Evolutionary conservation across 2,797 vertebrate genomes (phyloP).

Genomic region (Lithobates sylvaticus): DNA sequence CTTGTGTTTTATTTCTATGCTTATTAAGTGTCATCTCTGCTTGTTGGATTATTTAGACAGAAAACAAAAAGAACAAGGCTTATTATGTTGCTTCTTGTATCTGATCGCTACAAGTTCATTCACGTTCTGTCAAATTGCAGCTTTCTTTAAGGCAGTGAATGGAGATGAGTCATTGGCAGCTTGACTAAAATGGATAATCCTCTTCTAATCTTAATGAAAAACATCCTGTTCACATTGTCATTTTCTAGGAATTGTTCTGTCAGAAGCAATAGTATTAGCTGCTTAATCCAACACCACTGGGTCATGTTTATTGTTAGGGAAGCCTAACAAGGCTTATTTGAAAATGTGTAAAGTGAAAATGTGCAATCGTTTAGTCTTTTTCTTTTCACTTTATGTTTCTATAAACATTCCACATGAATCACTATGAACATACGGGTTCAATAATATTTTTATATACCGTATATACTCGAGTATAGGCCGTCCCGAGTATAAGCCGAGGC

Average conservation of each 20-base stretch:
- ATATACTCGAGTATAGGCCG: no score
- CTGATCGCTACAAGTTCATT: slow-evolving; percentile 58
- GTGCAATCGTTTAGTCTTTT: not conserved
- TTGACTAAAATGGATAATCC: slow-evolving; percentile 66
- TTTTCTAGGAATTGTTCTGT: slow-evolving; percentile 67
- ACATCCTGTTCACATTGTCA: slow-evolving; percentile 67
- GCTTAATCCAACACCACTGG: slow-evolving; percentile 63
- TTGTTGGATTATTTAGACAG: not conserved
- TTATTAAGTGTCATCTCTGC: not conserved
- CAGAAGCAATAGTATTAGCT: slow-evolving; percentile 65
- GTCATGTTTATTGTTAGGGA: slow-evolving; percentile 59
- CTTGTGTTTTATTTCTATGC: not conserved
- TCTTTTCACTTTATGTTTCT: not conserved
- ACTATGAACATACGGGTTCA: no score
- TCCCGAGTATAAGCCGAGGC: no score
- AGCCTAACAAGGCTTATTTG: not conserved
- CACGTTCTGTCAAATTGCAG: slow-evolving; percentile 39
- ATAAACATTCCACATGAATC: not conserved
- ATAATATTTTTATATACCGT: no score
- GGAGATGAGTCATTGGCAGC: slow-evolving; percentile 65
- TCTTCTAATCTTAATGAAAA: slow-evolving; percentile 68
- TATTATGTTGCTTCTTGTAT: slow-evolving; percentile 62
- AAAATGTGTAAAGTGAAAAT: slow-evolving; percentile 3
- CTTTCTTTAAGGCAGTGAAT: slow-evolving; percentile 61
- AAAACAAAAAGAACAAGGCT: slow-evolving; percentile 26